Base-by-base conservation (phyloP, 2,888 invertebrate species). In the Parnassius mnemosyne region DNA sequence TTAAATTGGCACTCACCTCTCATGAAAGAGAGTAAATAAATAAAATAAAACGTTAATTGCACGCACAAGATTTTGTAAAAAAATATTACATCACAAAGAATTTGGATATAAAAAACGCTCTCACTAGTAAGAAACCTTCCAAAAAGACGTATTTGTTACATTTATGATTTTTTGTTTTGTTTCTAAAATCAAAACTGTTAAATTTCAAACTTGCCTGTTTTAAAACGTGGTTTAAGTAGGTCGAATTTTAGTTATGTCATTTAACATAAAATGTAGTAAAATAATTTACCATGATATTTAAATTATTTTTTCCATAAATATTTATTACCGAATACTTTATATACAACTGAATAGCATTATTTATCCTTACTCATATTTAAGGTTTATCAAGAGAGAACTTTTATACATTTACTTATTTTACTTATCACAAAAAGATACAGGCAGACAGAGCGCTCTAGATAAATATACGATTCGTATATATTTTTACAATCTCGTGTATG, bases 21-120 rank as follows among this genome's bases (percentile, higher is more conserved):
- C 87, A 85, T 86, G 69, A 77, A 83, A 82, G 85, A 88, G 87
- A 85, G 83, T 78, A 81, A 81, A 72, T 79, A 79, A 69, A 77
- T 75, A 71, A 72, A 74, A 80, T 75, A 78, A 83, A 78, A 79
- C 80, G 78, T 77, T 77, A 78, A 79, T 75, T 78, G 75, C 84
- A 88, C 87, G 83, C 86, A 88, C 89, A 84, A 85, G 84, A 89
- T 89, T 89, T 90, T 83, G 84, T 82, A 75, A 79, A 86, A 20
- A 34, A 84, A 87, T 85, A 88, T 87, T 89, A 89, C 90, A 91
- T 90, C 91, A 91, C 91, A 91, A 89, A 89, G 85, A 91, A 91
- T 91, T 91, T 91, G 83, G 90, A 89, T 84, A 85, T 85, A 88
- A 90, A 90, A 89, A 91, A 88, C 88, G 80, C 87, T 85, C 87